Conservation (phyloP, 2,113 vertebrate species). For the Chelonoidis abingdonii region DNA sequence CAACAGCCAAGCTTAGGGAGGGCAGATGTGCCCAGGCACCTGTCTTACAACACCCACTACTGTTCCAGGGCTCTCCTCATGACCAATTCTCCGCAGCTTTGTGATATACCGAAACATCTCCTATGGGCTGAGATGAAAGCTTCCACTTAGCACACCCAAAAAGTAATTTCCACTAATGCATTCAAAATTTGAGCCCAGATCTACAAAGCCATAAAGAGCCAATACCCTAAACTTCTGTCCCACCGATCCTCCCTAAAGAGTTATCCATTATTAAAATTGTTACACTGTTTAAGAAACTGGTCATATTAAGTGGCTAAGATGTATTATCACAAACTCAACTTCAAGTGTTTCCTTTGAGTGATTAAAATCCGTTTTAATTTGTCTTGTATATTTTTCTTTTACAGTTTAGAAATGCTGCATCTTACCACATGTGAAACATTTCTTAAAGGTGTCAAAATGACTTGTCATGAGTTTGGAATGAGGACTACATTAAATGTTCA, state of each 20-base stretch:
- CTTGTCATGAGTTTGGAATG: conserved; percentile 81
- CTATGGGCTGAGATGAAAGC: not conserved
- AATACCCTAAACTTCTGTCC: not conserved
- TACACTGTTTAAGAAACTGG: conserved; percentile 64
- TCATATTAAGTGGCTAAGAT: conserved; percentile 65
- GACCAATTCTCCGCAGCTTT: conserved; percentile 6
- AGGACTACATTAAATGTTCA: conserved; percentile 79
- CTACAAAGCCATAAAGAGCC: not conserved
- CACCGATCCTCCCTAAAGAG: not conserved
- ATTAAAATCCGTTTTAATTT: conserved; percentile 76
- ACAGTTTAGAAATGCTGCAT: conserved; percentile 67
- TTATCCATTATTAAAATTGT: conserved; percentile 61
- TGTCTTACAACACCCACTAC: not conserved
- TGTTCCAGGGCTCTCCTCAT: not conserved
- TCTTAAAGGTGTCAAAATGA: conserved; percentile 82
- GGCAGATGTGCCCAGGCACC: not conserved
- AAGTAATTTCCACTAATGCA: not conserved
- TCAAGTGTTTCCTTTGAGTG: conserved; percentile 73
- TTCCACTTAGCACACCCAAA: not conserved
- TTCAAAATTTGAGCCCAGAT: not conserved
- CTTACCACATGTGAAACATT: conserved; percentile 78
- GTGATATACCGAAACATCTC: not conserved
- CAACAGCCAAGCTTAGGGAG: not conserved
- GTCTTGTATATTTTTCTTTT: conserved; percentile 69
- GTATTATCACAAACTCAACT: conserved; percentile 31